phyloP scores from a whole-genome alignment of 2,888 invertebrate genomes.

The Nemotelus pantherinus region DNA sequence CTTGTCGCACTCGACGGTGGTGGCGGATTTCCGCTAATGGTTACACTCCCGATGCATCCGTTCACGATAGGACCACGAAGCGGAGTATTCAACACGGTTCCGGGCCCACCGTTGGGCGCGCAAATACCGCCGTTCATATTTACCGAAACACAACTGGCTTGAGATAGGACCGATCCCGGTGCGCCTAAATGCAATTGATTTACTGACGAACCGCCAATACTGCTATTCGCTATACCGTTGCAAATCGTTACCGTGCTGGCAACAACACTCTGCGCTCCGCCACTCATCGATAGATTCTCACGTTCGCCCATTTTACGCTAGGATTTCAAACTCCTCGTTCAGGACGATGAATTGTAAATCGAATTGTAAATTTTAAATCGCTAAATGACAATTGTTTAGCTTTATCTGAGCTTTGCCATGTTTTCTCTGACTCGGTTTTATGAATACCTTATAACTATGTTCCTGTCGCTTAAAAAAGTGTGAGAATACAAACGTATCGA shows the following conservation, averaged over 20 bases:
- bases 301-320: conserved; percentile 46
- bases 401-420: conserved; percentile 29
- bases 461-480: too few species aligned
- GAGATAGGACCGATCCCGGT: conserved; percentile 33
- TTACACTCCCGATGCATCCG: conserved; percentile 48
- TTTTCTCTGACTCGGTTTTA: neutral
- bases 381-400: neutral
- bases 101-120: neutral
- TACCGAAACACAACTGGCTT: conserved; percentile 44
- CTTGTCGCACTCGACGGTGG: neutral
- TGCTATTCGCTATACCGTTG: conserved; percentile 45
- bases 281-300: conserved; percentile 28
- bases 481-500: neutral
- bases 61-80: conserved; percentile 48
- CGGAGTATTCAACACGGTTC: neutral
- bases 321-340: neutral
- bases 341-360: too few species aligned
- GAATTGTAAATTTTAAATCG: neutral
- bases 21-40: conserved; percentile 12
- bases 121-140: conserved; percentile 38
- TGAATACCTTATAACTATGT: neutral
- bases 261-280: conserved; percentile 38
- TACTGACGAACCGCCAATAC: conserved; percentile 12
- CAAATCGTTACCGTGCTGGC: conserved; percentile 48
- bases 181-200: conserved; percentile 32